Base-by-base conservation (phyloP, 2,797 vertebrate species). In the Otolemur crassicaudatus region DNA sequence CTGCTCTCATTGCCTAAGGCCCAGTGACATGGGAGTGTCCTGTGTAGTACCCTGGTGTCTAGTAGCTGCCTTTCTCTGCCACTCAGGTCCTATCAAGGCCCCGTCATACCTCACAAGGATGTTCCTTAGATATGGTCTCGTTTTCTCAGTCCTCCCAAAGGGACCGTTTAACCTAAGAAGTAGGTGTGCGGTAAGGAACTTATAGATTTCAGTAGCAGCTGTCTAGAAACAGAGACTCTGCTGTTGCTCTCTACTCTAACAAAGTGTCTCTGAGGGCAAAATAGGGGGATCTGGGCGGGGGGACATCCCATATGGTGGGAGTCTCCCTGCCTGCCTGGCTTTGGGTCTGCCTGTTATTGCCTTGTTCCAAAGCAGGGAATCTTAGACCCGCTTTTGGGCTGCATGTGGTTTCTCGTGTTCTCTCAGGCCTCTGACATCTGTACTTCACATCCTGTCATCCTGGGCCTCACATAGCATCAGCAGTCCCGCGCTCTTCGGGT, bases 141-240 rank as follows among this genome's bases (percentile, higher is more conserved):
- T 79, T 80, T 92, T 90, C 85, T 93, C 46, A 90, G 29, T 90
- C 90, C 34, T 95, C 94, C 89, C 20, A 77, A 90, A 85, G 17
- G 9, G 27, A 25, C 8, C 5, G 1, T 93, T 93, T 87, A 65
- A 77, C 49, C 72, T 87, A 56, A 70, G 37, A 90, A 75, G 31
- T 34, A 63, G 80, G 34, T 56, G 2, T 61, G 46, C 86, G 40
- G 63, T 40, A 46, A 79, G 27, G 31, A 75, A 84, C 58, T 60
- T 20, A 49, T 1, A 82, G 72, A 94, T 58, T 89, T 90, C 73
- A 31, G 85, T 13, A 87, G 70, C 10, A 87, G 37, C 29, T 1
- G 0, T 53, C 27, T 87, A 65, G 81, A 72, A 25, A 75, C 0
- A n/a, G 5, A 63, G 46, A 56, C 22, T 23, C 34, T n/a, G 9